Evolutionary conservation across 1,140 invertebrate genomes (phyloP), one percentile per base, ranked within the genome.

Genomic region (Chlorops oryzae): DNA sequence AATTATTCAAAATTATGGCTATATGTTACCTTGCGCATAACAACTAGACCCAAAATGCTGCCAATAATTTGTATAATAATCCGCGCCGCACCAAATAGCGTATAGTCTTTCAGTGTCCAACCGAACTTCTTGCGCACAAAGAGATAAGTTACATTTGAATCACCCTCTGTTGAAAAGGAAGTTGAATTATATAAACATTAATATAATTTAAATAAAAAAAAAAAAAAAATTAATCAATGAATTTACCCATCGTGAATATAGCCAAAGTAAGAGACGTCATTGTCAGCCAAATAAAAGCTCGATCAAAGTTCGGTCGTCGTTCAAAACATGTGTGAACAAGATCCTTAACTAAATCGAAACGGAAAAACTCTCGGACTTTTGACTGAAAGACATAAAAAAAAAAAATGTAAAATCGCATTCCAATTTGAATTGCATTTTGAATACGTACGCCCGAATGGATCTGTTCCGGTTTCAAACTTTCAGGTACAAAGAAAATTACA

Each of bases 51-150:
- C 9, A 79, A 50, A 7, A 77, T 61, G 5, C 76, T 77, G 18
- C 80, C 80, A 45, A 78, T 38, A 45, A 81, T 77, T 28, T 74
- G 69, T 0, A 70, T 54, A 2, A 74, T 70, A 66, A 69, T 74
- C 55, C 47, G 74, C 20, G 56, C 72, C 52, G 73, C 70, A 25
- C 72, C 76, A 55, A 74, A 84, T 18, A 74, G 59, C 7, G 77
- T 81, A 35, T 76, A 86, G 27, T 83, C 72, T 34, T 77, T 66
- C 35, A 85, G 70, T 23, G 78, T 75, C 85, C 85, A 88, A 21
- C 79, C 71, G 18, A 88, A 76, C 61, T 81, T 77, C 35, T 81
- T 75, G 50, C 79, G 81, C 15, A 78, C 61, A 52, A 83, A 87
- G 39, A 85, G 58, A 58, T 80, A 86, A 32, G 74, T 75, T 13